phyloP scores from a whole-genome alignment of 2,888 invertebrate genomes.

The Ennomos quercinarius region DNA sequence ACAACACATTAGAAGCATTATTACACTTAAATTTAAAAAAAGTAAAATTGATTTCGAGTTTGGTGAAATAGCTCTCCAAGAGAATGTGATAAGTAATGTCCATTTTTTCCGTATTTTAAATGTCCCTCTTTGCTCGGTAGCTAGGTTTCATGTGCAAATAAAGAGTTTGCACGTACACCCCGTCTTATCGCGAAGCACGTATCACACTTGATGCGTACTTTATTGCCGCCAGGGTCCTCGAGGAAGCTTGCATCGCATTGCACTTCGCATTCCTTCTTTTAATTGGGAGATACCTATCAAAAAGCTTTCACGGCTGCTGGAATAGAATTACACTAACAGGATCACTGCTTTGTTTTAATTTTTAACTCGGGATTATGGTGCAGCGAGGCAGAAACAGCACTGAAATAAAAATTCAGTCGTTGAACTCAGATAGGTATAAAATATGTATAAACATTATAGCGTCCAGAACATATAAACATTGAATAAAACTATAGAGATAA shows the following conservation, averaged over 20 bases:
- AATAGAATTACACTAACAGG: conserved; percentile 19
- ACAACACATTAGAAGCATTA: too few relatives aligned
- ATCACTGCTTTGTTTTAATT: conserved; percentile 2
- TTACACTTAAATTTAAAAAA: too few relatives aligned
- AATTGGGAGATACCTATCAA: conserved; percentile 52
- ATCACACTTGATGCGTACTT: conserved; percentile 71
- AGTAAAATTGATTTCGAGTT: too few relatives aligned
- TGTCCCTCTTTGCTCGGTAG: conserved; percentile 54
- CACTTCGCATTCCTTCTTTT: conserved; percentile 55
- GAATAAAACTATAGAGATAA: too few relatives aligned
- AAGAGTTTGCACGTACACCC: conserved; percentile 64
- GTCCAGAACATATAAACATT: too few relatives aligned
- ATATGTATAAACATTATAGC: too few relatives aligned
- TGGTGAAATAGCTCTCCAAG: conserved; percentile 53
- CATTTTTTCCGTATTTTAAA: conserved; percentile 57
- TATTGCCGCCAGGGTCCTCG: conserved; percentile 65
- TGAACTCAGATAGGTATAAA: conserved; percentile 8
- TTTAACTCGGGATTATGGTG: conserved; percentile 3
- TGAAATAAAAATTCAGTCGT: conserved; percentile 21
- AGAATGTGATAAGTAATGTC: conserved; percentile 61
- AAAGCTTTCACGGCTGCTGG: conserved; percentile 19
- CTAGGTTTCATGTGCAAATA: conserved; percentile 54
- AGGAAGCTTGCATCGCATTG: conserved; percentile 58
- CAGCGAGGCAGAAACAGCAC: conserved; percentile 14
- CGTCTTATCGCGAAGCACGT: conserved; percentile 69